Base-by-base conservation (phyloP, 2,888 invertebrate genomes). In the Eudasyphora cyanicolor region DNA sequence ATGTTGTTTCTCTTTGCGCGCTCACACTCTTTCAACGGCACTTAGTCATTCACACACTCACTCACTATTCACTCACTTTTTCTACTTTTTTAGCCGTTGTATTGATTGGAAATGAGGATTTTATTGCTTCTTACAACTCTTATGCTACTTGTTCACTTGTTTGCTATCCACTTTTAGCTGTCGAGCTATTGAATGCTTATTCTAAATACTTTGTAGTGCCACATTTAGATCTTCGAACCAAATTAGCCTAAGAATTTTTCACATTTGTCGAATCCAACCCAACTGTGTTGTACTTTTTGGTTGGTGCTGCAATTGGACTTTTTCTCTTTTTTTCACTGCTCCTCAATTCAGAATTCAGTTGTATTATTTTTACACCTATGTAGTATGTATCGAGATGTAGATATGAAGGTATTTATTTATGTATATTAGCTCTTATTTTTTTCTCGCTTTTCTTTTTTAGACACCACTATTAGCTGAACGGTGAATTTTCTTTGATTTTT, bases 201-300 rank as follows among this genome's bases (percentile, higher is more conserved):
- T n/a, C n/a, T n/a, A n/a, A n/a, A n/a, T n/a, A n/a, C n/a, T n/a
- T n/a, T 79, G 29, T 84, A 80, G 78, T 78, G 75, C 83, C 80
- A 84, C 83, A 75, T 83, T 83, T 77, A 83, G 79, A 77, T 60
- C 42, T 64, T 67, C 80, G 60, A 60, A 84, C 84, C 69, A 79
- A 84, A 79, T 84, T 84, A 86, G 82, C 82, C 77, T 82, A 86
- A 85, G 85, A 85, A 84, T 86, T 86, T 85, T 75, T 82, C 75
- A 77, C 80, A 85, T 81, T 82, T 71, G 79, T 81, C 79, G 78
- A 76, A 77, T 62, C 82, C 69, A 69, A 82, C 75, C 35, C 70
- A 77, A 77, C 74, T 80, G 80, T 77, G 70, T 79, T 62, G 64
- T 75, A 82, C 78, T 82, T 76, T 67, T 69, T 42, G 57, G 21